Evolutionary conservation across 2,888 invertebrate genomes (phyloP), one percentile per base, ranked within the genome.

Genomic region (Cyclophora albipunctata): DNA sequence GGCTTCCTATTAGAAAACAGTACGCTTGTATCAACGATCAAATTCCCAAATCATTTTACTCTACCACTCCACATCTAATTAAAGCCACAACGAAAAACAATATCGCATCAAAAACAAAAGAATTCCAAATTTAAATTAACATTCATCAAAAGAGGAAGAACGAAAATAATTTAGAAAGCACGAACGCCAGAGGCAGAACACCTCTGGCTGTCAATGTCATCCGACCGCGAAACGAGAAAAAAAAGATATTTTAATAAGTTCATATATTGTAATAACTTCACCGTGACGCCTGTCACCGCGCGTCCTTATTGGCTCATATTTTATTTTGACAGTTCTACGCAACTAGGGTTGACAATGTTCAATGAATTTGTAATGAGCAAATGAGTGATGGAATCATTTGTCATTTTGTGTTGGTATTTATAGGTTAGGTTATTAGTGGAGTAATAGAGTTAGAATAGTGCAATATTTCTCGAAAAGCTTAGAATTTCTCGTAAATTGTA

Each of bases 181-280:
- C 63, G 63, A 65, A 66, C 62, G 60, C 59, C 63, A 53, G 45
- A 57, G 69, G 66, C 75, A 73, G 56, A 67, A 61, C 71, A 67
- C 71, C 67, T 69, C 63, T 67, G 66, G 71, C 68, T 59, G 63
- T 63, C 67, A 66, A 60, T 77, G 78, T 78, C 82, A 80, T 56
- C 75, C 74, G 70, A 81, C 71, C 81, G 81, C 79, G 80, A 80
- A 83, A 80, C 74, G 70, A 79, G 71, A 81, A 81, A 83, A 80
- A 63, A 63, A 59, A 82, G 71, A 81, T 75, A 84, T 84, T 86
- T 85, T 85, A 87, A 86, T 87, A 85, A 86, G 79, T 85, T 83
- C 83, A 79, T 84, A 81, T 75, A 81, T 84, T 73, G 78, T 79
- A 73, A 78, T 77, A 76, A 75, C 76, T 75, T 63, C 68, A 53